Base-by-base conservation (phyloP, 2,113 vertebrate genomes). In the Choloepus hoffmanni region DNA sequence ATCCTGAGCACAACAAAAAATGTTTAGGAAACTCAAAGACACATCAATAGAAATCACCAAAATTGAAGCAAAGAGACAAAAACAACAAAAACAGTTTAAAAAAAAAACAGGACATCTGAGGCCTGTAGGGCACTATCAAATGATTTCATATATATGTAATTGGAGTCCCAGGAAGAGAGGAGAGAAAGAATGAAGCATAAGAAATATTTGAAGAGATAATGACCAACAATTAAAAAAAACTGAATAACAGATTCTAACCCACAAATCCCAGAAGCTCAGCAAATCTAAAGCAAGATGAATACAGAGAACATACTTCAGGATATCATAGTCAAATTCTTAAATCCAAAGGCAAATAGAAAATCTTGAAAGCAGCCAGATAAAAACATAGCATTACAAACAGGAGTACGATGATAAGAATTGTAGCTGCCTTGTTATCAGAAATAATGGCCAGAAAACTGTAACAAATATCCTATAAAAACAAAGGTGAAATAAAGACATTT, bases 131-230 rank as follows among this genome's bases (percentile, higher is more conserved):
- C 7, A 88, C 55, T 84, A 88, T 88, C n/a, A 78, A 84, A 92
- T 78, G 28, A 19, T 19, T 9, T 45, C 72, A 23, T 9, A 67
- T 65, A 21, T n/a, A 58, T 73, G 28, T 53, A 78, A 67, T 10
- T 89, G 26, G 33, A 85, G 33, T 85, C 7, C 9, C 45, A 73
- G 33, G 43, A 73, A 8, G 58, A 90, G 79, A 82, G 26, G 21
- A 62, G n/a, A 21, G 23, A 11, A 50, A 50, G 48, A 78, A 84
- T 18, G 10, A 68, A 81, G 23, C 60, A 58, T 73, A 76, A 67
- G 86, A 40, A 16, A 23, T 81, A 76, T 72, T 81, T 89, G 45
- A 91, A 95, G 43, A 63, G 12, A 78, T 50, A 87, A 93, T 72
- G 63, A 30, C 4, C 7, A 65, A 30, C 50, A 0, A 7, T 62